Base-by-base conservation (phyloP, 1,140 invertebrate species). In the Atta colombica region DNA sequence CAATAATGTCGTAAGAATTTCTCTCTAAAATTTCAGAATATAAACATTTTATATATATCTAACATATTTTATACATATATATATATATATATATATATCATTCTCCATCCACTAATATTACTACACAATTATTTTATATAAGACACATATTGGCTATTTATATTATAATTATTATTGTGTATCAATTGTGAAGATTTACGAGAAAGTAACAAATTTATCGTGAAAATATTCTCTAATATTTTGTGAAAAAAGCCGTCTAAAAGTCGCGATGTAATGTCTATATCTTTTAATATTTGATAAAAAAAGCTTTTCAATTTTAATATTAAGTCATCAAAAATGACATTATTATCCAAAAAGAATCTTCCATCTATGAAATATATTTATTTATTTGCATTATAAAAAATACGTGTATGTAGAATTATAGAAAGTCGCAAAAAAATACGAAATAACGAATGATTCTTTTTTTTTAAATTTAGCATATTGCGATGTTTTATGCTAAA, bases 391-490 rank as follows among this genome's bases (percentile, higher is more conserved):
- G 35, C 14, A 49, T 14, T 45, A 4, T 45, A 45, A 39, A 68
- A 69, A 10, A 35, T 49, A 7, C 10, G 10, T 45, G 2, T 21
- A 8, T 7, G 31, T 35, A 28, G 35, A 53, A 69, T 69, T 49
- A 60, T 16, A 21, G 16, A 14, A 28, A 45, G 10, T 16, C 18
- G 14, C 21, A 39, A 49, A 60, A 31, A 71, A 71, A 31, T 16
- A 28, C 6, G 21, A 39, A 60, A 58, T n/a, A n/a, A 18, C 0
- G 3, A 58, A 6, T 39, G 3, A 71, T 72, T 60, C 10, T 45
- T 71, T 82, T 49, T 45, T 71, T 82, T 49, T 16, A 72, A 72
- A 72, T 72, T 65, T 72, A 28, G 3, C 35, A 55, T 10, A 60
- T 31, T 21, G 16, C 14, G 16, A 25, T 25, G 49, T 28, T 72